These are phyloP conservation scores for Elephas maximus DNA, from an alignment of 2,113 vertebrate species.

Conservation along the genomic window DNA sequence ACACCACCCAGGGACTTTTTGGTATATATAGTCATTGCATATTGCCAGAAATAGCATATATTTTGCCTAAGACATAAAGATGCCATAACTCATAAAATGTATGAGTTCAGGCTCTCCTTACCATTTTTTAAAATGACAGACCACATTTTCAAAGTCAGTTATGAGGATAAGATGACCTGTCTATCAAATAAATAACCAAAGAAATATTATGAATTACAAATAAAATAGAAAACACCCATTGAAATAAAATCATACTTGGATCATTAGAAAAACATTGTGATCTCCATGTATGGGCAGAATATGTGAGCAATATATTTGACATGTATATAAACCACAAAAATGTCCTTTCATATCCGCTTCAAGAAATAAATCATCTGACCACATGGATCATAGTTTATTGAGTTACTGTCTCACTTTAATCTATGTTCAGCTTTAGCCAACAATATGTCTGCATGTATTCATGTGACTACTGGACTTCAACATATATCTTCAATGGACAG, in stretches of 20 bases:
- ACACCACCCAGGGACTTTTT: background rate
- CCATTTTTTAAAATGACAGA: background rate
- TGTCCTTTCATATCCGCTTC: background rate
- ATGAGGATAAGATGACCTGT: background rate
- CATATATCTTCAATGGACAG: conserved; percentile 38
- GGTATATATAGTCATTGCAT: background rate
- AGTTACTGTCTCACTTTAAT: background rate
- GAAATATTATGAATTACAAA: background rate
- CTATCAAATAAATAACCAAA: conserved; percentile 36
- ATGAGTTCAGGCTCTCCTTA: background rate
- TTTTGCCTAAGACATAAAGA: conserved; percentile 26
- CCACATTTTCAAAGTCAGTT: conserved; percentile 24
- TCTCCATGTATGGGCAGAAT: background rate
- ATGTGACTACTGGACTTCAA: background rate
- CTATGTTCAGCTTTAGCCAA: conserved; percentile 23
- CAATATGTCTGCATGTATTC: background rate
- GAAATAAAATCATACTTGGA: conserved; percentile 31
- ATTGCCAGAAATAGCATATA: background rate
- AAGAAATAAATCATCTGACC: conserved; percentile 9
- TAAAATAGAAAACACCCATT: background rate
- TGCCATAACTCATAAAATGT: conserved; percentile 21
- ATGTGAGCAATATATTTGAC: conserved; percentile 37
- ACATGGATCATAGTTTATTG: background rate
- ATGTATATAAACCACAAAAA: background rate
- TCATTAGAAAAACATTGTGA: background rate